A percentile compares a stretch with the other conserved stretches of the same genome.
These are phyloP conservation scores for Lepilemur septentrionalis DNA, from an alignment of 2,797 vertebrate genomes.

Conservation along the genomic window DNA sequence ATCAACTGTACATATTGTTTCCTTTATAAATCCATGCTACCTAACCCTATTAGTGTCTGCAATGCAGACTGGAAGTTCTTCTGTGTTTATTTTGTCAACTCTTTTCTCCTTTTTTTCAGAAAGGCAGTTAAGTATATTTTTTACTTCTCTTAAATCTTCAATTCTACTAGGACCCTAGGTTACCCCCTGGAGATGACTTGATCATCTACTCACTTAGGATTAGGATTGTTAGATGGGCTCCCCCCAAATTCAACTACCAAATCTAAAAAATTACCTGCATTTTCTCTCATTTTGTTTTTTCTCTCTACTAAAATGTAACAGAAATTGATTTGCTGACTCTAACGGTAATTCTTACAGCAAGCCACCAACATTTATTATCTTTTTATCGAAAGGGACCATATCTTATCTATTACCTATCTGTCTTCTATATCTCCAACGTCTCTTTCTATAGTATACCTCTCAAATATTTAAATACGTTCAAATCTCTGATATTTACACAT, in stretches of 20 bases:
- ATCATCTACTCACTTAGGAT: neutral
- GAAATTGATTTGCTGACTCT: neutral
- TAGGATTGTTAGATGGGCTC: neutral
- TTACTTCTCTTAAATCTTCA: neutral
- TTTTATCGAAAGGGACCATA: neutral
- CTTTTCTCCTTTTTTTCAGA: neutral
- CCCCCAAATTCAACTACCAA: neutral
- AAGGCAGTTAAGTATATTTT: neutral
- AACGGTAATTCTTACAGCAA: neutral
- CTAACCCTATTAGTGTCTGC: neutral
- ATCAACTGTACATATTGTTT: neutral
- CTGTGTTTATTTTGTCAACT: neutral
- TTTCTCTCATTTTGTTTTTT: neutral
- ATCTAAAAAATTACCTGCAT: neutral
- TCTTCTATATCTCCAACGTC: neutral
- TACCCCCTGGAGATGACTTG: neutral
- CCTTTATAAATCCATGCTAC: neutral
- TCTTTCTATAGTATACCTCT: neutral
- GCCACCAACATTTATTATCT: neutral
- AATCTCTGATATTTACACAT: neutral
- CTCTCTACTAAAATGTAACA: neutral
- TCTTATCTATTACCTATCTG: rapidly evolving
- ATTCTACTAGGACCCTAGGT: neutral
- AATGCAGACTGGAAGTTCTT: neutral
- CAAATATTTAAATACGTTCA: neutral